Evolutionary conservation across 2,113 vertebrate species (phyloP).

Genomic region (Poeciliopsis turrubarensis): DNA sequence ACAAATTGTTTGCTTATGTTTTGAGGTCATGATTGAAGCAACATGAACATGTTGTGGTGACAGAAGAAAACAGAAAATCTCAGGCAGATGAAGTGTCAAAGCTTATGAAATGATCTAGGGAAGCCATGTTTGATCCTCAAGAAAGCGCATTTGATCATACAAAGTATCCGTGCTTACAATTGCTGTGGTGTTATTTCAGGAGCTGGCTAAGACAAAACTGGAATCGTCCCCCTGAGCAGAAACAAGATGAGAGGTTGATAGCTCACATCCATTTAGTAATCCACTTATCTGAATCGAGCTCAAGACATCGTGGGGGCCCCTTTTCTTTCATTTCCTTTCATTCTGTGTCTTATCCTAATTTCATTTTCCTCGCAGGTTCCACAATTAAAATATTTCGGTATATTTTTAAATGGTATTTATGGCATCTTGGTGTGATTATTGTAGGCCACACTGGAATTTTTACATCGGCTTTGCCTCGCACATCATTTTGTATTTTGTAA

Average conservation of each 20-base stretch:
- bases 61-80: slow-evolving; percentile 8
- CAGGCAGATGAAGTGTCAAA: slow-evolving; percentile 27
- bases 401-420: slow-evolving; percentile 21
- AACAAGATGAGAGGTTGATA: slow-evolving; percentile 48
- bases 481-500: background rate
- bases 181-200: slow-evolving; percentile 46
- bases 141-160: slow-evolving; percentile 40
- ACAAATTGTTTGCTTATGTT: background rate
- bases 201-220: slow-evolving; percentile 30
- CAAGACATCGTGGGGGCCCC: slow-evolving; percentile 33
- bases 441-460: background rate
- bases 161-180: slow-evolving; percentile 31
- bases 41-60: slow-evolving; percentile 17
- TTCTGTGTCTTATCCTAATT: slow-evolving; percentile 13
- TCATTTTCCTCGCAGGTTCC: slow-evolving; percentile 24
- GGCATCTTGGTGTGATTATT: slow-evolving; percentile 8
- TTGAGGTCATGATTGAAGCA: slow-evolving; percentile 19
- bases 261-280: slow-evolving; percentile 44
- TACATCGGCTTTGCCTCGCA: background rate
- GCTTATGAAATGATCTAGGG: slow-evolving; percentile 45
- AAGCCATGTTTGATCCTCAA: slow-evolving; percentile 40
- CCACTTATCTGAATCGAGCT: slow-evolving; percentile 43
- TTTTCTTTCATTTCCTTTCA: slow-evolving; percentile 18
- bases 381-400: slow-evolving; percentile 21
- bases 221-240: slow-evolving; percentile 21